phyloP scores from a whole-genome alignment of 1,140 invertebrate genomes.

The Aporrectodea caliginosa region DNA sequence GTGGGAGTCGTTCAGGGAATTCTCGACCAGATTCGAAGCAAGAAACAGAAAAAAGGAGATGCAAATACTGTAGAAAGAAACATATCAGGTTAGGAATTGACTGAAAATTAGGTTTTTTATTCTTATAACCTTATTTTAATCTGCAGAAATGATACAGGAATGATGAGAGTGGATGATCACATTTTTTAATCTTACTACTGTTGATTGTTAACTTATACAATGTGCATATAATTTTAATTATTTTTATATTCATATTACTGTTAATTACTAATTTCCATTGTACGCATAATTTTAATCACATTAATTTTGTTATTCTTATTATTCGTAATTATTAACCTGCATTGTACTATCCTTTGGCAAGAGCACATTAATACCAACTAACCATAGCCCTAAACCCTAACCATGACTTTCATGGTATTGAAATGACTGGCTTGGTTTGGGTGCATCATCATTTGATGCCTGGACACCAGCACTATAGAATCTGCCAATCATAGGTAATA shows the following conservation, averaged over 20 bases:
- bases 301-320: too few relatives aligned
- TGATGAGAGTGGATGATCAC: background rate
- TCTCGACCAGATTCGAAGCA: conserved; percentile 4
- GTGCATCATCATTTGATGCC: too few relatives aligned
- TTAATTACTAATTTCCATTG: background rate
- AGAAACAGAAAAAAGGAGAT: background rate
- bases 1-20: conserved; percentile 14
- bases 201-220: background rate
- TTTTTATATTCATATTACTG: background rate
- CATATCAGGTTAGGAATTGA: conserved; percentile 5
- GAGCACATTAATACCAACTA: too few relatives aligned
- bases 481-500: too few relatives aligned
- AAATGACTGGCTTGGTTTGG: too few relatives aligned
- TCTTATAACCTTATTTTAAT: background rate
- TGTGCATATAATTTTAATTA: background rate
- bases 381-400: too few relatives aligned
- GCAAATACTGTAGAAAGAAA: background rate
- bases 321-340: too few relatives aligned
- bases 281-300: too few relatives aligned
- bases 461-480: too few relatives aligned
- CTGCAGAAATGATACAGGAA: background rate
- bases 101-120: background rate
- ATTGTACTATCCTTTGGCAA: too few relatives aligned
- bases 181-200: background rate
- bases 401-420: too few relatives aligned